Evolutionary conservation across 1,140 invertebrate species (phyloP).

Genomic region (Maniola jurtina): DNA sequence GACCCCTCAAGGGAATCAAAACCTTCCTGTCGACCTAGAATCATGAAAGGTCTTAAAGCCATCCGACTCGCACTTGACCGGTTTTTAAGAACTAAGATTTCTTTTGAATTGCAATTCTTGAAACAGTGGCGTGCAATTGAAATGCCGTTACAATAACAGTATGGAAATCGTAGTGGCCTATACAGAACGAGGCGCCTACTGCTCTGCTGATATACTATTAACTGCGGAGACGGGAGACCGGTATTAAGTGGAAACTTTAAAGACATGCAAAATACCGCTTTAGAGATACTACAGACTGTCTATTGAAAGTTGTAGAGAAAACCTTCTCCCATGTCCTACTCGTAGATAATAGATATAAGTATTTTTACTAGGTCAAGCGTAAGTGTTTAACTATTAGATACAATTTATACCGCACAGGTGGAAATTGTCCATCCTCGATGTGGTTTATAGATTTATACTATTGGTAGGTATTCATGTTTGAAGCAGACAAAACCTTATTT

Average conservation of each 20-base stretch:
- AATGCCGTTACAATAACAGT: slow-evolving; percentile 66
- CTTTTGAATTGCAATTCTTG: slow-evolving; percentile 28
- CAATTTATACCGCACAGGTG: neutral
- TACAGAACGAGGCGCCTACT: slow-evolving; percentile 43
- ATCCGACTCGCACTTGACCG: no score
- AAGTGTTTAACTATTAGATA: neutral
- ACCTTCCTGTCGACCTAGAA: no score
- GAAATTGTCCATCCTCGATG: no score
- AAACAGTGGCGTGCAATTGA: slow-evolving; percentile 30
- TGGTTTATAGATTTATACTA: no score
- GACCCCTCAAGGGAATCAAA: no score
- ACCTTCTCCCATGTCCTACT: no score
- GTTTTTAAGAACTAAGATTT: neutral
- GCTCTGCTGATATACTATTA: slow-evolving; percentile 54
- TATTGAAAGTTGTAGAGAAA: no score
- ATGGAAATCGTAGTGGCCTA: slow-evolving; percentile 53
- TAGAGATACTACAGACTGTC: slow-evolving; percentile 5
- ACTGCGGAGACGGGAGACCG: slow-evolving; percentile 47
- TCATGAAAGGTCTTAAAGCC: no score
- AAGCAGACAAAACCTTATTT: no score
- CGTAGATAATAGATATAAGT: no score
- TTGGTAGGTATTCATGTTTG: no score
- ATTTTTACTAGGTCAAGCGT: neutral
- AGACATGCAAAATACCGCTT: slow-evolving; percentile 28
- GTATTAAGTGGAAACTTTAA: slow-evolving; percentile 46